Conservation (phyloP, 2,113 vertebrate species). For the Dendropsophus ebraccatus region DNA sequence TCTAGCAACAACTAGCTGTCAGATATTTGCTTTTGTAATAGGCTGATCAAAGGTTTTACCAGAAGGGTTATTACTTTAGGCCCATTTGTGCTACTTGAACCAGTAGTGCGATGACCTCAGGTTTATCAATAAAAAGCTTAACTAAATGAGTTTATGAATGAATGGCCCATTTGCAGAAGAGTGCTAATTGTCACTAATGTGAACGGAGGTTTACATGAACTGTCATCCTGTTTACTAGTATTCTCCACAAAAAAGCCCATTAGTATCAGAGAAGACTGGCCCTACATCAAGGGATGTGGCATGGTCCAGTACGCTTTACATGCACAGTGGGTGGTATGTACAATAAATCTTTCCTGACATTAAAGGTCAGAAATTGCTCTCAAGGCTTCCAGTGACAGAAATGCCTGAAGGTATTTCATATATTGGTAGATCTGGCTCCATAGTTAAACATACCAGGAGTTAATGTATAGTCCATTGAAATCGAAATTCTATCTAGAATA, state of each 20-base stretch:
- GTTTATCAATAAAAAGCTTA: conserved; percentile 27
- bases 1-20: not conserved
- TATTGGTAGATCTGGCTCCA: not conserved
- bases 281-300: not conserved
- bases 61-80: not conserved
- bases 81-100: not conserved
- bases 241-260: not conserved
- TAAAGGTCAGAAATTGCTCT: conserved; percentile 31
- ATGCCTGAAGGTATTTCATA: conserved; percentile 27
- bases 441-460: not conserved
- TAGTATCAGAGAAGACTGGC: not conserved
- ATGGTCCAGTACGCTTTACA: not conserved
- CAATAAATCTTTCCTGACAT: conserved; percentile 39
- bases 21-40: conserved; percentile 4
- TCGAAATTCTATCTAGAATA: not conserved
- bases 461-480: not conserved
- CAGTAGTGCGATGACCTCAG: not conserved
- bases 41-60: conserved; percentile 1
- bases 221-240: not conserved
- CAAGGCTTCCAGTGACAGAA: not conserved
- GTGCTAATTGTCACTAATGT: conserved; percentile 8
- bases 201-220: not conserved
- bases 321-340: conserved; percentile 30
- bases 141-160: not conserved
- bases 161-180: not conserved